phyloP scores from a whole-genome alignment of 2,888 invertebrate species.

The Hanleya hanleyi region DNA sequence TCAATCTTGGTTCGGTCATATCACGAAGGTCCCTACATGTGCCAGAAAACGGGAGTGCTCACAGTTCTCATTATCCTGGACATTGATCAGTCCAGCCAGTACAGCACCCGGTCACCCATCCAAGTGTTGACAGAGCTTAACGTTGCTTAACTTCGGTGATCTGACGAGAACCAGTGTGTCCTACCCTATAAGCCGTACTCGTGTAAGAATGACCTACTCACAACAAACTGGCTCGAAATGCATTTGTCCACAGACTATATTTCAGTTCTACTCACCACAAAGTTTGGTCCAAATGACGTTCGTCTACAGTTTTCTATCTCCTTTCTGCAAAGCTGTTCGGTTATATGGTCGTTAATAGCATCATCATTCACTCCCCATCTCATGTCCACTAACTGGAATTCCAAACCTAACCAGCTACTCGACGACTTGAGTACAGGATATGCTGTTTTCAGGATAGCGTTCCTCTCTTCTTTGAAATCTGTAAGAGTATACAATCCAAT shows the following conservation, averaged over 20 bases:
- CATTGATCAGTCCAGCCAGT: too few relatives aligned
- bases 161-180: not conserved
- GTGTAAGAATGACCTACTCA: too few relatives aligned
- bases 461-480: not conserved
- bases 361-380: constrained; percentile 43
- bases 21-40: too few relatives aligned
- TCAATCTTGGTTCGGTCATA: too few relatives aligned
- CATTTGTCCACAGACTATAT: too few relatives aligned
- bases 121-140: too few relatives aligned
- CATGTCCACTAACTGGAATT: constrained; percentile 44
- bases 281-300: constrained; percentile 43
- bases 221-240: too few relatives aligned
- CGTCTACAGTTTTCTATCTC: constrained; percentile 36
- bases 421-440: constrained; percentile 35
- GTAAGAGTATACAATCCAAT: too few relatives aligned
- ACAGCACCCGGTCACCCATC: too few relatives aligned
- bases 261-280: constrained; percentile 45
- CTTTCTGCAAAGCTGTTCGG: constrained; percentile 35
- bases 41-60: too few relatives aligned
- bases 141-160: too few relatives aligned
- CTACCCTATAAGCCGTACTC: not conserved
- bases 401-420: constrained; percentile 37
- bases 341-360: constrained; percentile 38
- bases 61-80: too few relatives aligned
- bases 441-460: constrained; percentile 9